Conservation (phyloP, 1,140 invertebrate genomes). For the Drosophila orena region DNA sequence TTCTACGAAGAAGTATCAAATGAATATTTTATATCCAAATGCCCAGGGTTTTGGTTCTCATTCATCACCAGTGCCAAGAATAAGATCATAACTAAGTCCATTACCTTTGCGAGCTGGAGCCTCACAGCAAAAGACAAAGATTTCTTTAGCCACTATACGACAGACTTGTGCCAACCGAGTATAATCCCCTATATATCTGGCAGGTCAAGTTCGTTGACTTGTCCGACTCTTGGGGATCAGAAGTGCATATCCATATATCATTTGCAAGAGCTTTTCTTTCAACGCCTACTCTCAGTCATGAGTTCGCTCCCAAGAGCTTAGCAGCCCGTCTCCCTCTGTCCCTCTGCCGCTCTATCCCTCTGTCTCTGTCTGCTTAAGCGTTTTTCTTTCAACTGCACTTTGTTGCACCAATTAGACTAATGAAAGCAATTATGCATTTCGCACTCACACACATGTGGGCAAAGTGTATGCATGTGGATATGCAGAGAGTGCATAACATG, state of each 20-base stretch:
- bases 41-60: too few relatives aligned
- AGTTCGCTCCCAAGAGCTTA: conserved; percentile 17
- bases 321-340: background rate
- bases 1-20: too few relatives aligned
- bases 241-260: conserved; percentile 25
- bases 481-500: conserved; percentile 68
- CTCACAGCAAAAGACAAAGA: conserved; percentile 5
- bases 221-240: conserved; percentile 30
- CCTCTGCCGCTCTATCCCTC: background rate
- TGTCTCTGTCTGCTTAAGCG: conserved; percentile 44
- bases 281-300: conserved; percentile 37
- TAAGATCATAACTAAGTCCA: too few relatives aligned
- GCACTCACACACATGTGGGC: conserved; percentile 29
- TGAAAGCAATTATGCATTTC: conserved; percentile 79
- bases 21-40: too few relatives aligned
- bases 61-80: too few relatives aligned
- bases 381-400: conserved; percentile 56
- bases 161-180: conserved; percentile 1
- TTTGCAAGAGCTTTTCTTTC: conserved; percentile 37
- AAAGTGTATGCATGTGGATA: conserved; percentile 7
- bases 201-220: conserved; percentile 52
- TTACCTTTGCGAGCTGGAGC: background rate
- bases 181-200: conserved; percentile 26
- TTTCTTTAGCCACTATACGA: conserved; percentile 18
- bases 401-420: conserved; percentile 76